phyloP scores from a whole-genome alignment of 2,888 invertebrate species.

The Cheilosia urbana region DNA sequence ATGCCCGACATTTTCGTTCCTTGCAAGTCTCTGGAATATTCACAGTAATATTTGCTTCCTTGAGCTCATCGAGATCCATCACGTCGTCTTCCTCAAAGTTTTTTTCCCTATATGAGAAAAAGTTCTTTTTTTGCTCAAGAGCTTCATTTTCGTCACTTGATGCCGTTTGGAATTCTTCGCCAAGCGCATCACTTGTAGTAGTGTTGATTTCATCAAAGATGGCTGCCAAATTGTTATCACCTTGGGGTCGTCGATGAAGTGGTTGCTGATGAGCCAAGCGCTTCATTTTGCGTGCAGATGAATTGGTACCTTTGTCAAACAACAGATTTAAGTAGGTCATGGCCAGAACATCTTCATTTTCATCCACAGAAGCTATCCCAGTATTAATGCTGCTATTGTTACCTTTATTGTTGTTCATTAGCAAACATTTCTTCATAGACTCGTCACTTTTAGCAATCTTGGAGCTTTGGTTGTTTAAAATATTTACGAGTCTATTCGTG shows the following conservation, averaged over 20 bases:
- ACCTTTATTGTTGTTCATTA: slow-evolving; percentile 70
- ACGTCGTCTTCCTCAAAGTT: slow-evolving; percentile 83
- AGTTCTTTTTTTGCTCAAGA: slow-evolving; percentile 78
- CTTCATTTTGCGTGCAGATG: slow-evolving; percentile 45
- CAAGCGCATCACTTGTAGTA: slow-evolving; percentile 68
- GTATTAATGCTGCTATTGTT: slow-evolving; percentile 69
- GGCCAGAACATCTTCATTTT: slow-evolving; percentile 75
- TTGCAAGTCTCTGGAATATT: slow-evolving; percentile 82
- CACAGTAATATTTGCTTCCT: slow-evolving; percentile 81
- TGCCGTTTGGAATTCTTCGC: slow-evolving; percentile 80
- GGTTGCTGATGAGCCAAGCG: slow-evolving; percentile 35
- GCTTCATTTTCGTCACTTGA: slow-evolving; percentile 81
- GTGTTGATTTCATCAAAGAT: slow-evolving; percentile 58
- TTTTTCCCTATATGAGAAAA: slow-evolving; percentile 82
- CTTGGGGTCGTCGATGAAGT: slow-evolving; percentile 34
- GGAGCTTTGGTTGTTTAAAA: slow-evolving; percentile 72
- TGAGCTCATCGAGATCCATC: slow-evolving; percentile 81
- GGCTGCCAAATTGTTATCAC: slow-evolving; percentile 55
- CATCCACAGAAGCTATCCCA: slow-evolving; percentile 59
- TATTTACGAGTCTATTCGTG: slow-evolving; percentile 78
- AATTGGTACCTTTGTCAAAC: slow-evolving; percentile 78
- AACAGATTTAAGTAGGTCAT: slow-evolving; percentile 80
- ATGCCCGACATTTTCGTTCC: slow-evolving; percentile 82
- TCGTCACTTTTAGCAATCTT: slow-evolving; percentile 78
- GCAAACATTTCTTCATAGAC: slow-evolving; percentile 75